These are phyloP conservation scores for Drosophila birchii DNA, from an alignment of 2,888 invertebrate species.

Conservation along the genomic window DNA sequence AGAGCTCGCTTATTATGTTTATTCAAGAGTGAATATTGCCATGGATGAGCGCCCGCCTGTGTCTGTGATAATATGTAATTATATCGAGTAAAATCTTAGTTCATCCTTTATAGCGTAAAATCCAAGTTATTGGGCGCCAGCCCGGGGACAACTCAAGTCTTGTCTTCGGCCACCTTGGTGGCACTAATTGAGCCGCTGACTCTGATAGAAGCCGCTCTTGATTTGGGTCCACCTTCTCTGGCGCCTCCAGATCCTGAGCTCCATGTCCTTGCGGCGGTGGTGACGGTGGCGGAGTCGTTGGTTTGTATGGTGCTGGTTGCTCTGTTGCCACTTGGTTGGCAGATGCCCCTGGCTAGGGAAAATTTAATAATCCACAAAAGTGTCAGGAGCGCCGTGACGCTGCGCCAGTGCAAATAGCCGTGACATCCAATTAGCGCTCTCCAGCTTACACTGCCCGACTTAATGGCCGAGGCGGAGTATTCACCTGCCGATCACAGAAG, in stretches of 20 bases:
- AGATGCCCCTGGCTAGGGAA: slow-evolving; percentile 59
- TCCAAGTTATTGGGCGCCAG: slow-evolving; percentile 15
- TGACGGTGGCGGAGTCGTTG: slow-evolving; percentile 33
- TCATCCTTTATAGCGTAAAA: slow-evolving; percentile 42
- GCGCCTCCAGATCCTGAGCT: slow-evolving; percentile 10
- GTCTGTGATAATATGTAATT: slow-evolving; percentile 18
- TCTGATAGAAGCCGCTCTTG: slow-evolving; percentile 19
- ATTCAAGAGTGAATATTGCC: slow-evolving; percentile 22
- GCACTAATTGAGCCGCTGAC: slow-evolving; percentile 75
- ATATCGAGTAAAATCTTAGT: slow-evolving; percentile 51
- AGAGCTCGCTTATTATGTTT: not conserved
- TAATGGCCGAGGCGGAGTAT: slow-evolving; percentile 85
- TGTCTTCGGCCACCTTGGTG: slow-evolving; percentile 75
- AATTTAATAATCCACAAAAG: slow-evolving; percentile 81
- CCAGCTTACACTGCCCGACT: slow-evolving; percentile 80
- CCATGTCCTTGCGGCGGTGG: slow-evolving; percentile 11
- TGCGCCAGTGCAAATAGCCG: slow-evolving; percentile 65
- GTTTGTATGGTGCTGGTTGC: slow-evolving; percentile 37
- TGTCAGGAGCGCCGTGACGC: slow-evolving; percentile 65
- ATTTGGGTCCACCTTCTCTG: slow-evolving; percentile 31
- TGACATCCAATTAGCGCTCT: slow-evolving; percentile 73
- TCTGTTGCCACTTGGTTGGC: slow-evolving; percentile 54
- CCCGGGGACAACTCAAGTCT: slow-evolving; percentile 58
- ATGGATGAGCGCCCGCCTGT: slow-evolving; percentile 22
- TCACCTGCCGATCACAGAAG: slow-evolving; percentile 77